Evolutionary conservation across 2,113 vertebrate genomes (phyloP).

Genomic region (Carassius auratus): DNA sequence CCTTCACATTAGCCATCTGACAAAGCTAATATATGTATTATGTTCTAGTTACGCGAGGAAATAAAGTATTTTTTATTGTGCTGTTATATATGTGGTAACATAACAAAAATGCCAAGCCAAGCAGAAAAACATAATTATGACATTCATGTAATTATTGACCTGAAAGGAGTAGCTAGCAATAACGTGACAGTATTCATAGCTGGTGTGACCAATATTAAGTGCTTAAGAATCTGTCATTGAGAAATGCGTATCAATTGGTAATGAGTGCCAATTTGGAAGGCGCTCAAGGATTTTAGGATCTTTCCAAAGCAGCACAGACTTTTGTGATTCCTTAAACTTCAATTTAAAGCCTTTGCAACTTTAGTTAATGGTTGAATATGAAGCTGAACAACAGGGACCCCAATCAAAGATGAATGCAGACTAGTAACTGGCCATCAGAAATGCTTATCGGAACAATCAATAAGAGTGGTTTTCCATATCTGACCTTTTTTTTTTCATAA

Average conservation of each 20-base stretch:
- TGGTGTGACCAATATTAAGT: neutral
- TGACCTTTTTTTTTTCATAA: slow-evolving; percentile 31
- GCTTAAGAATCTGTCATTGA: neutral
- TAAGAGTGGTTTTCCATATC: neutral
- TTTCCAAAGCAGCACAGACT: neutral
- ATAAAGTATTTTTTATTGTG: neutral
- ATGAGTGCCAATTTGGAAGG: neutral
- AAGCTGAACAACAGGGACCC: neutral
- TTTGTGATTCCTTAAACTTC: neutral
- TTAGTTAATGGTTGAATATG: neutral
- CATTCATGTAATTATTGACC: neutral
- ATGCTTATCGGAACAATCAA: neutral
- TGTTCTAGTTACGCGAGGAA: neutral
- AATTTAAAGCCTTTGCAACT: neutral
- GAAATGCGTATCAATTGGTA: neutral
- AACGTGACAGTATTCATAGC: neutral
- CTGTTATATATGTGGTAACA: neutral
- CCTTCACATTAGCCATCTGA: neutral
- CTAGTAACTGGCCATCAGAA: neutral
- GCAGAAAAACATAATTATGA: slow-evolving; percentile 10
- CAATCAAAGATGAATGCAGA: too few species aligned
- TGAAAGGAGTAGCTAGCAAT: neutral
- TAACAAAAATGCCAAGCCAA: neutral
- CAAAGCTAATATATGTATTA: neutral
- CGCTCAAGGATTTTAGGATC: neutral